phyloP scores from a whole-genome alignment of 1,140 invertebrate genomes.

The Bombus polaris region DNA sequence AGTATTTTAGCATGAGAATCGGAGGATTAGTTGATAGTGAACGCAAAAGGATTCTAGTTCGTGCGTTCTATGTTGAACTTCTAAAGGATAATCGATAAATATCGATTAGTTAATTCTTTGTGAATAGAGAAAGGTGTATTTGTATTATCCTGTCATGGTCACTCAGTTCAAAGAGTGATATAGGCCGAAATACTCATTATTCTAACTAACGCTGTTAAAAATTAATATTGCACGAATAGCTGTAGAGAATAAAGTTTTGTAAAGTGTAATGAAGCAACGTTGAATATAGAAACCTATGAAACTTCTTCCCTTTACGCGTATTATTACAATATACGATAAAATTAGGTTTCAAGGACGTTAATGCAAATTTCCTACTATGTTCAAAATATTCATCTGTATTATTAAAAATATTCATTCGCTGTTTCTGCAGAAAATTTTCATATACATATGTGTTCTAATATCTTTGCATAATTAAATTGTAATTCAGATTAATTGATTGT shows the following conservation, averaged over 20 bases:
- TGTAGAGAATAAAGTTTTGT: not conserved
- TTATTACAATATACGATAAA: not conserved
- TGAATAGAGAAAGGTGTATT: conserved; percentile 51
- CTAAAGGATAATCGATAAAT: conserved; percentile 63
- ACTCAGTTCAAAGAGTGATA: conserved; percentile 35
- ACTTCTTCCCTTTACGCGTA: not conserved
- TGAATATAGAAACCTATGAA: not conserved
- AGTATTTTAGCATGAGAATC: not conserved
- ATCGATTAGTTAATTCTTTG: conserved; percentile 62
- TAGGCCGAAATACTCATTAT: conserved; percentile 13
- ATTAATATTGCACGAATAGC: not conserved
- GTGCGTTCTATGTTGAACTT: conserved; percentile 52
- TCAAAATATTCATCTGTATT: too few species aligned
- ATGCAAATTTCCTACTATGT: not conserved
- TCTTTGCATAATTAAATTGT: not conserved
- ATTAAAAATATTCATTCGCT: too few species aligned
- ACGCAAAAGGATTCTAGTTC: conserved; percentile 58
- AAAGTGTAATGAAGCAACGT: not conserved
- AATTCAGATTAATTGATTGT: not conserved
- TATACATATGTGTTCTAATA: not conserved
- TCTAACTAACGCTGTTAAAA: not conserved
- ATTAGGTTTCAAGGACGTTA: not conserved
- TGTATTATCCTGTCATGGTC: conserved; percentile 62
- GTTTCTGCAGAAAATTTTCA: not conserved
- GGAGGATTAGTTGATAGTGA: conserved; percentile 4